Percentiles rank a stretch among this genome's conserved stretches.
Evolutionary conservation across 2,888 invertebrate species (phyloP).

Genomic region (Mimachlamys varia): DNA sequence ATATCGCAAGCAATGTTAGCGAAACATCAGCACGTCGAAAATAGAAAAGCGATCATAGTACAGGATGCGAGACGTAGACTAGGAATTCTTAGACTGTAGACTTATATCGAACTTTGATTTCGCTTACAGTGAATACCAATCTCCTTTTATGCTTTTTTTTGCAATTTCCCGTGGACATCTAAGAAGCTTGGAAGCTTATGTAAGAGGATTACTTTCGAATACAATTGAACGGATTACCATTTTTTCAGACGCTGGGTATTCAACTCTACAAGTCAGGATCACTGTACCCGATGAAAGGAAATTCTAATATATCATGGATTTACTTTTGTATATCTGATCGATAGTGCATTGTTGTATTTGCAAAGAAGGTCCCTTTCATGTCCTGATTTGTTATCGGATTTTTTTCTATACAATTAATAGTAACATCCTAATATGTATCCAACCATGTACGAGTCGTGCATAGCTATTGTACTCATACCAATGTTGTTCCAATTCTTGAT

Average conservation of each 20-base stretch:
- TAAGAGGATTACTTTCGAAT: background rate
- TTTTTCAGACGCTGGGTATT: background rate
- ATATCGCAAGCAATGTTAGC: conserved; percentile 11
- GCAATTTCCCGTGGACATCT: background rate
- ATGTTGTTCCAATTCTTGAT: too few relatives aligned
- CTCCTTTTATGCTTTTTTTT: background rate
- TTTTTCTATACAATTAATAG: background rate
- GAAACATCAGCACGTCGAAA: background rate
- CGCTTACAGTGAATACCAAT: background rate
- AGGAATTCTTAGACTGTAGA: background rate
- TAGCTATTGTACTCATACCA: background rate
- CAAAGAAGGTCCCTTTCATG: background rate
- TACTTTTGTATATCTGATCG: background rate
- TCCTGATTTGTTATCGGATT: background rate
- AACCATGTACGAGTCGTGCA: background rate
- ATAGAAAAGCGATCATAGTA: background rate
- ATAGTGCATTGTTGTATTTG: background rate
- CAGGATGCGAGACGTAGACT: background rate
- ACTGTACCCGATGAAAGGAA: background rate
- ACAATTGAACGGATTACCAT: background rate
- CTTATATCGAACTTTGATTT: background rate
- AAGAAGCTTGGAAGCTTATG: background rate
- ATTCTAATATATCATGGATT: background rate
- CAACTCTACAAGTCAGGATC: background rate
- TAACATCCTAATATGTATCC: background rate